Percentiles rank a stretch among this genome's conserved stretches.
Evolutionary conservation across 1,140 invertebrate species (phyloP).

Genomic region (Physella acuta): DNA sequence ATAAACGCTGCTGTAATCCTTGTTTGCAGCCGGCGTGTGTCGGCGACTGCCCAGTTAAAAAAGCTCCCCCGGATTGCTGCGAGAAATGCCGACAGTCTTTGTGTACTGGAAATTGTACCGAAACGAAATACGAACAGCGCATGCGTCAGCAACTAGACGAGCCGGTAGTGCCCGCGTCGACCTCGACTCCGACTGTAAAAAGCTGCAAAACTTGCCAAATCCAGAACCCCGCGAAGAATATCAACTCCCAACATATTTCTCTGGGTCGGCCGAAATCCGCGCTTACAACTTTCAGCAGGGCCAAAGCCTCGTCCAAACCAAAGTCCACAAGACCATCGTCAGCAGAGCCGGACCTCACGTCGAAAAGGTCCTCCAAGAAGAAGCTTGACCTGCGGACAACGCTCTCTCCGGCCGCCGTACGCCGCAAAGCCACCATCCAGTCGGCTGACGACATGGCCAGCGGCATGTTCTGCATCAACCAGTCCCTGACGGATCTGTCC

Average conservation of each 20-base stretch:
- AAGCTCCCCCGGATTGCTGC: conserved; percentile 33
- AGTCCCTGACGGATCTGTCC: too few relatives aligned
- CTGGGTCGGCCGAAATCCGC: conserved; percentile 47
- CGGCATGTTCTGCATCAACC: too few relatives aligned
- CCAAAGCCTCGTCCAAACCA: conserved; percentile 34
- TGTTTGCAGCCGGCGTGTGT: conserved; percentile 52
- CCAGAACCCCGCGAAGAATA: conserved; percentile 43
- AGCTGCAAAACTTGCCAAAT: conserved; percentile 45
- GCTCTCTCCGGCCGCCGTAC: too few relatives aligned
- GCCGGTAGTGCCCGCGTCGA: conserved; percentile 24
- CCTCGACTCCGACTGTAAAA: conserved; percentile 29
- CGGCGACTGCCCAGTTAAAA: conserved; percentile 54
- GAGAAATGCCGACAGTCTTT: conserved; percentile 41
- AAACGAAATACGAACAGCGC: conserved; percentile 46
- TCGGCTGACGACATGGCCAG: too few relatives aligned
- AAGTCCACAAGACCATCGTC: conserved; percentile 41
- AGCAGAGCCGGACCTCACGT: too few relatives aligned
- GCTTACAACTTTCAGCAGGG: conserved; percentile 42
- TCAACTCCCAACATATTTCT: conserved; percentile 50
- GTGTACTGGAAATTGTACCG: conserved; percentile 45
- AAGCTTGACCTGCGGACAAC: too few relatives aligned
- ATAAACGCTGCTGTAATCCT: conserved; percentile 43
- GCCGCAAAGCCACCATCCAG: too few relatives aligned
- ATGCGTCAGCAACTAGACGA: conserved; percentile 44
- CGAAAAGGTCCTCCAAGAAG: too few relatives aligned